Conservation (phyloP, 2,797 vertebrate species). For the Pangasius larnaudii region DNA sequence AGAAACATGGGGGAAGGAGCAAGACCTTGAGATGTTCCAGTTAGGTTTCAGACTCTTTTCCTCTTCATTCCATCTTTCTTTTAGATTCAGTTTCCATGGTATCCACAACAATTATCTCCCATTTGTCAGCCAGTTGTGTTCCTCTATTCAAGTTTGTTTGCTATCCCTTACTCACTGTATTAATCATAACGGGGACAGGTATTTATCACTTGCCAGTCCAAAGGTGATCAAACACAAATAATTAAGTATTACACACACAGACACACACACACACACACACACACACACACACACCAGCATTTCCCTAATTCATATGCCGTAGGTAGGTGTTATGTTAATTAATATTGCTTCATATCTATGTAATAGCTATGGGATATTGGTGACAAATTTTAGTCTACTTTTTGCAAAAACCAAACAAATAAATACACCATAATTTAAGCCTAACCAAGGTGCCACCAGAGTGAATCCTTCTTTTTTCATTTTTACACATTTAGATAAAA, state of each 20-base stretch:
- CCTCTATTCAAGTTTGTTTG: conserved; percentile 72
- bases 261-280: conserved; percentile 36
- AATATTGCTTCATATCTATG: background rate
- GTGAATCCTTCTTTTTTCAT: conserved; percentile 34
- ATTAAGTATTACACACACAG: conserved; percentile 57
- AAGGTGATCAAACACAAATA: conserved; percentile 81
- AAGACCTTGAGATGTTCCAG: conserved; percentile 53
- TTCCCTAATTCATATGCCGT: background rate
- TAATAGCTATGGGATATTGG: background rate
- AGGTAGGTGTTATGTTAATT: conserved; percentile 10
- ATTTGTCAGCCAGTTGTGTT: conserved; percentile 79
- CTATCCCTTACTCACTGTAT: conserved; percentile 74
- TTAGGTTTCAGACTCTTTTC: conserved; percentile 49
- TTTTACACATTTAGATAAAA: conserved; percentile 69
- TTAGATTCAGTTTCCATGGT: conserved; percentile 75
- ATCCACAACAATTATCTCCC: conserved; percentile 86
- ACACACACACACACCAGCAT: conserved; percentile 21
- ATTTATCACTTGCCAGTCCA: conserved; percentile 87
- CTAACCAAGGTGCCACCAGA: conserved; percentile 27
- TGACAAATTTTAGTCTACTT: background rate
- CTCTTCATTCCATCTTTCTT: conserved; percentile 63
- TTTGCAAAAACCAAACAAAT: conserved; percentile 11
- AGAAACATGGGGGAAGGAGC: conserved; percentile 11
- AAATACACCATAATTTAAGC: conserved; percentile 1
- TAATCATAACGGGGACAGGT: conserved; percentile 87